A percentile compares a stretch with the other conserved stretches of the same genome.
phyloP scores from a whole-genome alignment of 1,140 invertebrate species.

The Doryteuthis pealeii region DNA sequence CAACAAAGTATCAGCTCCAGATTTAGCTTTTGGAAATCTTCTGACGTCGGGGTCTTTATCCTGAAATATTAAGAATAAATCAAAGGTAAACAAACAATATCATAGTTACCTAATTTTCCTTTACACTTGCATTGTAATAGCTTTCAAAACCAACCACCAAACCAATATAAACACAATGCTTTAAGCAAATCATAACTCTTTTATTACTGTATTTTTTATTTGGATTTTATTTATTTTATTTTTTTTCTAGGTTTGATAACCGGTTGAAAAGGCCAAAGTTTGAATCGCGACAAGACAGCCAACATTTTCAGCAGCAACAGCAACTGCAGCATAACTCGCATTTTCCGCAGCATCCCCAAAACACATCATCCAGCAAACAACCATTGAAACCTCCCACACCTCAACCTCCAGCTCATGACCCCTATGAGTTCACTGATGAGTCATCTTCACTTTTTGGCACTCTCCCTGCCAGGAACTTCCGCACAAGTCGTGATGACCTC shows the following conservation, averaged over 20 bases:
- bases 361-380: neutral
- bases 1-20: too few relatives aligned
- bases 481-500: constrained; percentile 49
- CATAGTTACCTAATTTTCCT: too few relatives aligned
- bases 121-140: too few relatives aligned
- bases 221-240: constrained; percentile 14
- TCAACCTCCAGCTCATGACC: constrained; percentile 46
- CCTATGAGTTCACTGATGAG: constrained; percentile 57
- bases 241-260: constrained; percentile 32
- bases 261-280: constrained; percentile 33
- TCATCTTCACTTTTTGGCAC: constrained; percentile 50
- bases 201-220: too few relatives aligned
- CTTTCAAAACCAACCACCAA: too few relatives aligned
- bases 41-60: too few relatives aligned
- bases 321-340: constrained; percentile 4
- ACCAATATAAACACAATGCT: too few relatives aligned
- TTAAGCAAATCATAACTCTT: too few relatives aligned
- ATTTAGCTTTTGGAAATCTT: too few relatives aligned
- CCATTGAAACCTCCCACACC: constrained; percentile 30
- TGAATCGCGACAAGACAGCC: constrained; percentile 13
- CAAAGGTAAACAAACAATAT: too few relatives aligned
- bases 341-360: neutral
- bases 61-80: too few relatives aligned
- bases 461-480: constrained; percentile 37
- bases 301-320: neutral